A percentile compares a stretch with the other conserved stretches of the same genome.
phyloP scores from a whole-genome alignment of 2,113 vertebrate species.

The Dolichallabes microphthalmus region DNA sequence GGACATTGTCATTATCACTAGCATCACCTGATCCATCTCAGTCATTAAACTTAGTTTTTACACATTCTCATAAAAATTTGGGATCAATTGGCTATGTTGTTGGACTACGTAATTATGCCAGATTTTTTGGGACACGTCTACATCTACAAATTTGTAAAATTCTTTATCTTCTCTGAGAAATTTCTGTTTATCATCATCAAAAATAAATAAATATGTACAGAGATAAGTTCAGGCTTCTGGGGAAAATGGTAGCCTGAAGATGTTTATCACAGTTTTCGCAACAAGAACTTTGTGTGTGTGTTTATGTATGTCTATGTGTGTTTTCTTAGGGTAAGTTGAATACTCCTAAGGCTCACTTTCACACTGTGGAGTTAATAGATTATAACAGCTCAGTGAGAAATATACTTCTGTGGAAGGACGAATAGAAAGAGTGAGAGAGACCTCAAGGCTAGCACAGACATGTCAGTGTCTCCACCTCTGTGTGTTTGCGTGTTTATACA shows the following conservation, averaged over 20 bases:
- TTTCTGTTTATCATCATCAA: neutral
- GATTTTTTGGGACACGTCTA: too few relatives aligned
- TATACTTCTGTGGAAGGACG: slow-evolving; percentile 45
- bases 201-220: neutral
- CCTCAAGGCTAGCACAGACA: slow-evolving; percentile 34
- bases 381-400: slow-evolving; percentile 65
- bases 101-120: too few relatives aligned
- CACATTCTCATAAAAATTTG: too few relatives aligned
- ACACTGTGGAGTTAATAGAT: slow-evolving; percentile 69
- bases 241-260: neutral
- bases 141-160: too few relatives aligned
- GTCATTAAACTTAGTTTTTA: too few relatives aligned
- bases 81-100: too few relatives aligned
- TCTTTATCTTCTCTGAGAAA: neutral
- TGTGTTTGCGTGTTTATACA: neutral
- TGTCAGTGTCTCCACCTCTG: neutral
- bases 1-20: too few relatives aligned
- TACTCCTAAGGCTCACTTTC: slow-evolving; percentile 57
- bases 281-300: neutral
- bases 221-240: neutral
- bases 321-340: slow-evolving; percentile 53
- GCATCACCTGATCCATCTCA: too few relatives aligned
- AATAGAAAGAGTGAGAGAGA: slow-evolving; percentile 43
- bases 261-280: neutral
- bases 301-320: too few relatives aligned